A percentile compares a stretch with the other conserved stretches of the same genome.
These are phyloP conservation scores for Lethenteron reissneri DNA, from an alignment of 2,113 vertebrate species.

Conservation along the genomic window DNA sequence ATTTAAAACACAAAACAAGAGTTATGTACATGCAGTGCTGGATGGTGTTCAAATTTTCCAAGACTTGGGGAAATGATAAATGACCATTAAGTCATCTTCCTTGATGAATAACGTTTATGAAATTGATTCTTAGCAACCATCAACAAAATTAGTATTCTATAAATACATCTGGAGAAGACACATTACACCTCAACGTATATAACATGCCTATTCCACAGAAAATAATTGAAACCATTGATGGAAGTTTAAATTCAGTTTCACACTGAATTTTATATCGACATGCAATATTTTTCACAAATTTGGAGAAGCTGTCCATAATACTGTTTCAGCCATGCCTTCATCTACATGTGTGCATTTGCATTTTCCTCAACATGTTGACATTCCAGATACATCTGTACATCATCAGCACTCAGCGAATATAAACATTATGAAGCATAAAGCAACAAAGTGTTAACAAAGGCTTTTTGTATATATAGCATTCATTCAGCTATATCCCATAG, in stretches of 20 bases:
- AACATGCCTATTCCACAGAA: not conserved
- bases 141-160: slow-evolving; percentile 1
- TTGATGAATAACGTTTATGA: too few relatives aligned
- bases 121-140: not conserved
- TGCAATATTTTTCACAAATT: slow-evolving; percentile 3
- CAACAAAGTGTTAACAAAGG: too few relatives aligned
- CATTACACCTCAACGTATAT: slow-evolving; percentile 6
- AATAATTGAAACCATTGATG: slow-evolving; percentile 4
- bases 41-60: slow-evolving; percentile 5
- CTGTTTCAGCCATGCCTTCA: slow-evolving; percentile 3
- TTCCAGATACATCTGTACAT: too few relatives aligned
- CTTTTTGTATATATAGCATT: too few relatives aligned
- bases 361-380: too few relatives aligned
- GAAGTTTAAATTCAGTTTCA: slow-evolving; percentile 2
- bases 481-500: too few relatives aligned
- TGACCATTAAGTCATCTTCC: too few relatives aligned
- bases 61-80: not conserved
- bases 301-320: slow-evolving; percentile 1
- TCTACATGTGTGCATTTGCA: not conserved
- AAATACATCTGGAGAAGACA: slow-evolving; percentile 3
- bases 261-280: not conserved
- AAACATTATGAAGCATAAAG: too few relatives aligned
- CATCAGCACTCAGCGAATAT: too few relatives aligned
- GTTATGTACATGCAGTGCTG: slow-evolving; percentile 7
- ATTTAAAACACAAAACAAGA: slow-evolving; percentile 4